Conservation (phyloP, 2,113 vertebrate species). For the Theristicus caerulescens region DNA sequence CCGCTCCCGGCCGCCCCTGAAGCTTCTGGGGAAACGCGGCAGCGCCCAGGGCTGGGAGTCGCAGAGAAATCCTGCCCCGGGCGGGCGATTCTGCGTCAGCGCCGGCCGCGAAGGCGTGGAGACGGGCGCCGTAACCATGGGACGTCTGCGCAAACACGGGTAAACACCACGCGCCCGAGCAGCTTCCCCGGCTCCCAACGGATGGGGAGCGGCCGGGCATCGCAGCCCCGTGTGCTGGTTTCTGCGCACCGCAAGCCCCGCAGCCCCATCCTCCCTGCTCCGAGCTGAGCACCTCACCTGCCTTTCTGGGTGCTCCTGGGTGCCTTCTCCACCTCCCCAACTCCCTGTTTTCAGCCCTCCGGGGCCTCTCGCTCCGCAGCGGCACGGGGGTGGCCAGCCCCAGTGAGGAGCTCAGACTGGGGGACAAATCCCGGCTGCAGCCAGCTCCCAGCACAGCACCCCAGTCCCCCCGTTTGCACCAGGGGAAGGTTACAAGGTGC, state of each 20-base stretch:
- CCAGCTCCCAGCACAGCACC: too few species aligned
- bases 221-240: rapidly evolving
- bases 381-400: rapidly evolving
- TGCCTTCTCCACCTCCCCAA: not conserved
- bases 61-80: not conserved
- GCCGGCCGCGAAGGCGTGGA: rapidly evolving
- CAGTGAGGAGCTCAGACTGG: not conserved
- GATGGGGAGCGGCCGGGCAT: not conserved
- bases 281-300: rapidly evolving
- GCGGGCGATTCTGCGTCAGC: rapidly evolving
- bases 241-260: not conserved
- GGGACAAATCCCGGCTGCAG: not conserved
- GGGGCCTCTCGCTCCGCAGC: not conserved
- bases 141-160: too few species aligned
- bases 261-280: not conserved
- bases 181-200: not conserved
- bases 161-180: not conserved
- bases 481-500: not conserved
- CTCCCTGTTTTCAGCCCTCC: not conserved
- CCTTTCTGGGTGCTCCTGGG: not conserved
- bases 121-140: not conserved
- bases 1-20: too few species aligned
- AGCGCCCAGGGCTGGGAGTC: not conserved
- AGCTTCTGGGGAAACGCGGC: not conserved
- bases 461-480: not conserved